Conservation (phyloP, 2,113 vertebrate genomes). For the Sakesphorus luctuosus region DNA sequence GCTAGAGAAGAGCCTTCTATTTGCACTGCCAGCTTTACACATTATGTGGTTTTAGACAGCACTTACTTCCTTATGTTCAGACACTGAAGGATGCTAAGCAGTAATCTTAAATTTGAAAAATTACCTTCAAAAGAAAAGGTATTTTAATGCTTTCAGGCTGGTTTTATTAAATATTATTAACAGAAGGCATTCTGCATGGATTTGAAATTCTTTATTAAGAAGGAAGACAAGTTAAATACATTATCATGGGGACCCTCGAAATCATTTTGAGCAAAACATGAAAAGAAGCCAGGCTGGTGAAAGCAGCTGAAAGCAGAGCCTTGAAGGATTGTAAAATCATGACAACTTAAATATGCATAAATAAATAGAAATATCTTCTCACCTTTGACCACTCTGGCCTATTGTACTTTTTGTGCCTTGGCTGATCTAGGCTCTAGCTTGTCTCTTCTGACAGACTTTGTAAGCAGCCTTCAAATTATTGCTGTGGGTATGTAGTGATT, state of each 20-base stretch:
- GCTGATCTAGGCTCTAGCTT: not conserved
- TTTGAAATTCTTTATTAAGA: not conserved
- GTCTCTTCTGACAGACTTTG: slow-evolving; percentile 34
- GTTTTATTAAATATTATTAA: not conserved
- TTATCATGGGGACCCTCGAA: not conserved
- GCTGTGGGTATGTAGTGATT: slow-evolving; percentile 37
- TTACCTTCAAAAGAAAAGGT: not conserved
- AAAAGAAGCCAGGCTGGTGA: not conserved
- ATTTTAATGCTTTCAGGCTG: not conserved
- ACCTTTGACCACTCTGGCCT: not conserved
- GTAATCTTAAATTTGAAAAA: slow-evolving; percentile 23
- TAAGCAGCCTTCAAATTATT: slow-evolving; percentile 50
- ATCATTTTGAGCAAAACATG: not conserved
- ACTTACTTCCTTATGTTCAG: slow-evolving; percentile 33
- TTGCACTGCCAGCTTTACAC: slow-evolving; percentile 47
- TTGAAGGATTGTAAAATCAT: not conserved
- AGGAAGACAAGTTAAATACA: not conserved
- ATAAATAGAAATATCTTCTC: slow-evolving; percentile 12
- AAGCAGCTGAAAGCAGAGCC: not conserved
- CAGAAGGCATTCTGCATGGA: not conserved
- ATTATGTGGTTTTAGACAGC: slow-evolving; percentile 36
- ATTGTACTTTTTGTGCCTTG: not conserved
- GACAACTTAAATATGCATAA: slow-evolving; percentile 1
- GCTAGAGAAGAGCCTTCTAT: slow-evolving; percentile 45
- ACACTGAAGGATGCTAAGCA: not conserved